Percentiles rank a stretch among this genome's conserved stretches.
Conservation (phyloP, 2,888 invertebrate species). For the Tinea semifulvella region DNA sequence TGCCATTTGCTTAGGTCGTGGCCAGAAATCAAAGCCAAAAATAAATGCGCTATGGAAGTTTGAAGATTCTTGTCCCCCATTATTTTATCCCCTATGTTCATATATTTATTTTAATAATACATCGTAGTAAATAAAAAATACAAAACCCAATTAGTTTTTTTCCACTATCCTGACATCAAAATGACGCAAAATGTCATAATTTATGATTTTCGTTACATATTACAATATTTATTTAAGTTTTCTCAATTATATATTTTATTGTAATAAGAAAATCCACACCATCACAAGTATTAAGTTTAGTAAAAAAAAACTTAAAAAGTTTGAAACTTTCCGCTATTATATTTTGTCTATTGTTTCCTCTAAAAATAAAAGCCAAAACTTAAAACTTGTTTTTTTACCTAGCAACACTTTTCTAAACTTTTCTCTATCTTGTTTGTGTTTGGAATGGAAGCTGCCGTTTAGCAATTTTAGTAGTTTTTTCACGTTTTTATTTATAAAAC, state of each 20-base stretch:
- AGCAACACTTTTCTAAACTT: not conserved
- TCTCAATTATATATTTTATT: too few species aligned
- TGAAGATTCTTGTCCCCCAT: slow-evolving; percentile 40
- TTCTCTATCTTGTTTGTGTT: not conserved
- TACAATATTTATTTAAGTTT: too few species aligned
- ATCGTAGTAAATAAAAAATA: too few species aligned
- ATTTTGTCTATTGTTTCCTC: not conserved
- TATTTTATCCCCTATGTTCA: too few species aligned
- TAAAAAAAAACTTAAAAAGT: too few species aligned
- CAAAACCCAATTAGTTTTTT: too few species aligned
- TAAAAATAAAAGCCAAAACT: not conserved
- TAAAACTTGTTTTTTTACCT: not conserved
- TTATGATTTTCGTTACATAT: too few species aligned
- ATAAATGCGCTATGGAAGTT: slow-evolving; percentile 41
- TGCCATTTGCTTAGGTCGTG: slow-evolving; percentile 30
- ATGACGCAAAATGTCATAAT: too few species aligned
- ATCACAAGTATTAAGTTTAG: too few species aligned
- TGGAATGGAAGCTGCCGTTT: not conserved
- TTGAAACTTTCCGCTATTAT: not conserved
- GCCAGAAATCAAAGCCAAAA: slow-evolving; percentile 41
- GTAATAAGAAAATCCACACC: too few species aligned
- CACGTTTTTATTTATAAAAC: slow-evolving; percentile 8
- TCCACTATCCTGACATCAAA: too few species aligned
- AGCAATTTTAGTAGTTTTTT: not conserved
- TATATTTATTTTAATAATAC: too few species aligned